Conservation (phyloP, 2,888 invertebrate species). For the Lepidocyrtoides sp. region DNA sequence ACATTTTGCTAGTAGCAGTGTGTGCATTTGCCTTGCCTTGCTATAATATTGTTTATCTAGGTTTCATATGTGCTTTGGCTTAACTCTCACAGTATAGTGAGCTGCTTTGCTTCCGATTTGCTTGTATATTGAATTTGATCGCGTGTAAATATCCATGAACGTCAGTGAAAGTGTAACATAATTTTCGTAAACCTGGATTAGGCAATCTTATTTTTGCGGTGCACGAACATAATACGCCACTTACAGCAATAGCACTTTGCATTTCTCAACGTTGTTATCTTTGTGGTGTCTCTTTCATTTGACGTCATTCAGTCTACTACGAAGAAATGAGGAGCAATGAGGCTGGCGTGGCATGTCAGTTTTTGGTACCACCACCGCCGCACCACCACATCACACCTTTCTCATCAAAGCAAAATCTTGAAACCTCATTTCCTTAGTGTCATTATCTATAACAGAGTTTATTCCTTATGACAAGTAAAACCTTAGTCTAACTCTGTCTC, state of each 20-base stretch:
- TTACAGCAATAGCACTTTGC: not conserved
- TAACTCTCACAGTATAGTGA: no score
- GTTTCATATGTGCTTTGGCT: no score
- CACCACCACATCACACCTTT: conserved; percentile 59
- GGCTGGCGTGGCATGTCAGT: conserved; percentile 15
- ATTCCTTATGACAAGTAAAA: conserved; percentile 29
- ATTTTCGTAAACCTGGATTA: not conserved
- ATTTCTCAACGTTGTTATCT: conserved; percentile 2
- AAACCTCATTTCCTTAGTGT: conserved; percentile 69
- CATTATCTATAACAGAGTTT: conserved; percentile 57
- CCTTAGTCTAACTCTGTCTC: conserved; percentile 14
- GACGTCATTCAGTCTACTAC: conserved; percentile 58
- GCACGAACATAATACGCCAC: not conserved
- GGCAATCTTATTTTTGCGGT: not conserved
- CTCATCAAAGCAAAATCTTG: conserved; percentile 59
- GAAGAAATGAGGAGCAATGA: not conserved
- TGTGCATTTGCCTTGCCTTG: not conserved
- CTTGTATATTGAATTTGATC: not conserved
- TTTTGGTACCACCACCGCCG: conserved; percentile 6
- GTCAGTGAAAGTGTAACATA: not conserved
- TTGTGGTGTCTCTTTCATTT: not conserved
- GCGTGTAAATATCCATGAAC: not conserved
- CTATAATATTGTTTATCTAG: not conserved
- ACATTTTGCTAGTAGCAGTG: no score
- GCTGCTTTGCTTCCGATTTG: not conserved